phyloP scores from a whole-genome alignment of 2,888 invertebrate genomes.

The Leptopterna dolabrata region DNA sequence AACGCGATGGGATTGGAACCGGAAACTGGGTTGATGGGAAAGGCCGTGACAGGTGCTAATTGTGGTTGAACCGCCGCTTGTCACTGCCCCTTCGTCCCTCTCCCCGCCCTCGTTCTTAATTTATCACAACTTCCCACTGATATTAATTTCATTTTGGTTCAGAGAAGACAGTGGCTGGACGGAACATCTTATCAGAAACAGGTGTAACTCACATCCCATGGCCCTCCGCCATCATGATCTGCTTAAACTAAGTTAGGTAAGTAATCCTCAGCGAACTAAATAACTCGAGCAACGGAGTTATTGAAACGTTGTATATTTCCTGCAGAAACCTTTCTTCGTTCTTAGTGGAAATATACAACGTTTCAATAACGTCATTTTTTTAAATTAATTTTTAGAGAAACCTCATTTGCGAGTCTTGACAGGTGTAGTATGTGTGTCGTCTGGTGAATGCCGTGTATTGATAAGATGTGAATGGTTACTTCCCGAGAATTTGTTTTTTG shows the following conservation, averaged over 20 bases:
- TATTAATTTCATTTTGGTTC: neutral
- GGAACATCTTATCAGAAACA: neutral
- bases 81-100: neutral
- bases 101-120: neutral
- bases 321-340: no score
- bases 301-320: no score
- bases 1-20: neutral
- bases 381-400: no score
- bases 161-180: neutral
- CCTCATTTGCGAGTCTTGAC: no score
- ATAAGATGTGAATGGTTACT: no score
- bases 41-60: constrained; percentile 11
- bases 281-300: no score
- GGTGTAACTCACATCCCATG: neutral
- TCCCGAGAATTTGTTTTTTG: no score
- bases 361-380: no score
- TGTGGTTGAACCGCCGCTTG: constrained; percentile 6
- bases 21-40: constrained; percentile 11
- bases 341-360: no score
- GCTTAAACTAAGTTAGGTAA: neutral
- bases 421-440: no score
- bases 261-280: no score
- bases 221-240: neutral
- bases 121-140: neutral
- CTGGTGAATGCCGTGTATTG: no score